Base-by-base conservation (phyloP, 2,888 invertebrate genomes). In the Thecophora atra region DNA sequence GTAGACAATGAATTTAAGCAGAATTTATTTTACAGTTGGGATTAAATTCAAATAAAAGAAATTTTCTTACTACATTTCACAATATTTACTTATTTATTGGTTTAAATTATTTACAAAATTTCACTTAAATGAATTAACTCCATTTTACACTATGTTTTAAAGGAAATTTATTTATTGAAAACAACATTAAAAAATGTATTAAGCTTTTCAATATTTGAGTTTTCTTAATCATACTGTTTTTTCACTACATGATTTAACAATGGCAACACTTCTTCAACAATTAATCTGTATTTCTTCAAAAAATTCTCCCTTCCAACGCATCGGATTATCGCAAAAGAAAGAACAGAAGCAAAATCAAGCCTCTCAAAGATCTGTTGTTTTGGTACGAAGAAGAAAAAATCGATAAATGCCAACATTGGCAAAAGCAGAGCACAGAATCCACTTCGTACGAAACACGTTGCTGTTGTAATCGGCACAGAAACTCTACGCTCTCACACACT, bases 341-440 rank as follows among this genome's bases (percentile, higher is more conserved):
- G 24, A 54, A 37, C 28, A 24, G 30, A 56, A 56, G 37, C 54
- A n/a, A 52, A 60, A 15, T 8, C 60, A 60, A 68, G 54, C 3
- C 47, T 30, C n/a, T n/a, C n/a, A 13, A 15, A 64, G 74, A 76
- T 77, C 47, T 5, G 47, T n/a, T 47, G 11, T 4, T 47, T 47
- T 47, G 17, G 15, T 11, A 11, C 47, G 17, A 47, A 47, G 75
- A 77, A 80, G 74, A 78, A 76, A 79, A 81, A 82, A 82, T 82
- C 82, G 78, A 83, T 81, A 82, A 77, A 78, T 77, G 78, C 78
- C 77, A 81, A 82, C 79, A 79, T 83, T 83, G 82, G 82, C 81
- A 81, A 78, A 78, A 79, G 30, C 44, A 19, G 60, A 63, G 37
- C 37, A 37, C 37, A 8, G 37, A 37, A 8, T 6, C 37, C 11